A percentile compares a stretch with the other conserved stretches of the same genome.
Evolutionary conservation across 35 echinoderm and acorn worm species (phyloP).

Genomic region (Ptychodera flava): DNA sequence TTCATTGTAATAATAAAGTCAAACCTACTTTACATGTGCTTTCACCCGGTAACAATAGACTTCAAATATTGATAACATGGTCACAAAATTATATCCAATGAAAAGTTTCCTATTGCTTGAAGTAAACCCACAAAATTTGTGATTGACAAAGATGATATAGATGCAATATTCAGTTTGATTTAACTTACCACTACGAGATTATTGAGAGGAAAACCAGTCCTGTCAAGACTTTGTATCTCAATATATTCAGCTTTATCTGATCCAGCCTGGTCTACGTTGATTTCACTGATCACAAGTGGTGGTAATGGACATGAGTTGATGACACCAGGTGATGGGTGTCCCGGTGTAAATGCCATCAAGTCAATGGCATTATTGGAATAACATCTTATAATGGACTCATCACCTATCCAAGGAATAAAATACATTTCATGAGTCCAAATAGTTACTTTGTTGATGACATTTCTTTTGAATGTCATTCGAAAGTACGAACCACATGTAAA

Average conservation of each 20-base stretch:
- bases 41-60: no score
- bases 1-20: no score
- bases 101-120: no score
- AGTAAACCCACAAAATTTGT: no score
- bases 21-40: no score
- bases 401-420: slow-evolving; percentile 15
- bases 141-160: no score
- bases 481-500: no score
- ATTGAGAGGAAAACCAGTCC: slow-evolving; percentile 61
- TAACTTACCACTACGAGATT: slow-evolving; percentile 70
- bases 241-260: slow-evolving; percentile 67
- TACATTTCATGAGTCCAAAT: background rate
- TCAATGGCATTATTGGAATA: slow-evolving; percentile 42
- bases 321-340: slow-evolving; percentile 40
- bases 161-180: background rate
- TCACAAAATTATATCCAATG: no score
- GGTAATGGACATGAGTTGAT: slow-evolving; percentile 61
- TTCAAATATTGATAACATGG: no score
- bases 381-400: slow-evolving; percentile 57
- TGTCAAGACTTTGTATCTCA: slow-evolving; percentile 59
- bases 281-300: slow-evolving; percentile 77
- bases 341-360: slow-evolving; percentile 46
- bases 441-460: no score
- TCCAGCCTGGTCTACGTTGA: slow-evolving; percentile 45
- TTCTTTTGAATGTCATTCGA: no score